phyloP scores from a whole-genome alignment of 64 coral and sea anemone species.

The Dendronephthya gigantea region DNA sequence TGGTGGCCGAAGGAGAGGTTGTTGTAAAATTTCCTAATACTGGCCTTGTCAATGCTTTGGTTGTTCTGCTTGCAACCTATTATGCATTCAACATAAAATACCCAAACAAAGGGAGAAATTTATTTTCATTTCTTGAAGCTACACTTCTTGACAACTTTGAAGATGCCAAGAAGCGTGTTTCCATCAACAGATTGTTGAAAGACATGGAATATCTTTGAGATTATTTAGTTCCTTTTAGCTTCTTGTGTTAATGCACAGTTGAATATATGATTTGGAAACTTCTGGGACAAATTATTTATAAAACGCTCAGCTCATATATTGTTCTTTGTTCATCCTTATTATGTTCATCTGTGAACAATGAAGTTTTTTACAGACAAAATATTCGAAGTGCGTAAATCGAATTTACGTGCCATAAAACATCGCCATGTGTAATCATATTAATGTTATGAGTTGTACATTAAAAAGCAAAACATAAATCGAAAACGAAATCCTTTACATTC shows the following conservation, averaged over 20 bases:
- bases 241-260: too few species aligned
- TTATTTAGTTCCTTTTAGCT: too few species aligned
- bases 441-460: not conserved
- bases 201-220: too few species aligned
- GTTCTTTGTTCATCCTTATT: too few species aligned
- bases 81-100: constrained; percentile 8
- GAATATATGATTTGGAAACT: too few species aligned
- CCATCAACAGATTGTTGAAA: constrained; percentile 21
- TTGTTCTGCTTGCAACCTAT: constrained; percentile 14
- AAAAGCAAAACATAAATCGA: constrained; percentile 6
- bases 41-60: not conserved
- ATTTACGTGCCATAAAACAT: not conserved
- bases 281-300: too few species aligned
- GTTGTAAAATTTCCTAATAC: not conserved
- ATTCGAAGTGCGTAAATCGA: not conserved
- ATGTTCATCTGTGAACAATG: too few species aligned
- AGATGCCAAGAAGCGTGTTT: constrained; percentile 29
- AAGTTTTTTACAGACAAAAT: not conserved
- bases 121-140: constrained; percentile 26
- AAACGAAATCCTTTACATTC: not conserved
- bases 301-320: too few species aligned
- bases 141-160: constrained; percentile 18
- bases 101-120: not conserved
- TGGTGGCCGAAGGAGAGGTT: constrained; percentile 21
- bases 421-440: not conserved